Conservation (phyloP, 2,113 vertebrate genomes). For the Xenopus borealis region DNA sequence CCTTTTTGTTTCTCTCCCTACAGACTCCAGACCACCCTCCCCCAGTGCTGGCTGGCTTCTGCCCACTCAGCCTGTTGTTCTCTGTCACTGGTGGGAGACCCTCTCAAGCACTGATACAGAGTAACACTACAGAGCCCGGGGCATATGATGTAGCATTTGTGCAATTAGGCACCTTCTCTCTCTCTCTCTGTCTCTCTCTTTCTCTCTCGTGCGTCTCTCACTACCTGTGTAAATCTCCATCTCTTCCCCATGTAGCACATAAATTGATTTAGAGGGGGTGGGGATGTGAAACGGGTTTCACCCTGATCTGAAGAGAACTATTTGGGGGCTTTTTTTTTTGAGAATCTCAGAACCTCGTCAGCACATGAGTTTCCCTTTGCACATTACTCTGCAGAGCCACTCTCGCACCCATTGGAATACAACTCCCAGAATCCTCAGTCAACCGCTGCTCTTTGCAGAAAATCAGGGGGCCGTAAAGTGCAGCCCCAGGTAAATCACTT, state of each 20-base stretch:
- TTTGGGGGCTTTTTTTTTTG: slow-evolving; percentile 5
- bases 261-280: slow-evolving; percentile 54
- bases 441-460: too few species aligned
- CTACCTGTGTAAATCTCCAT: slow-evolving; percentile 94
- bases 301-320: slow-evolving; percentile 20
- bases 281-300: not conserved
- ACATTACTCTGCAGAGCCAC: not conserved
- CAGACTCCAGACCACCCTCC: slow-evolving; percentile 18
- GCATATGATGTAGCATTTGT: slow-evolving; percentile 96
- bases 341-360: not conserved
- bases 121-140: slow-evolving; percentile 88
- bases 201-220: slow-evolving; percentile 72
- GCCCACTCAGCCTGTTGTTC: slow-evolving; percentile 52
- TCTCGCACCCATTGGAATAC: not conserved
- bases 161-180: slow-evolving; percentile 95
- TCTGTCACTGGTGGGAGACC: slow-evolving; percentile 69
- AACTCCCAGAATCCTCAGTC: not conserved
- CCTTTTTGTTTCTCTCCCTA: not conserved
- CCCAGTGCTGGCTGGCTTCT: slow-evolving; percentile 68
- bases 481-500: too few species aligned
- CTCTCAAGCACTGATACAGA: slow-evolving; percentile 86
- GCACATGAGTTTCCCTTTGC: not conserved
- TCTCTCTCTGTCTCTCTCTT: too few species aligned
- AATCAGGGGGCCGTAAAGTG: too few species aligned
- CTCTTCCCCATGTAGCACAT: slow-evolving; percentile 90